Evolutionary conservation across 2,113 vertebrate species (phyloP).

Genomic region (Cyanoramphus novaezelandiae): DNA sequence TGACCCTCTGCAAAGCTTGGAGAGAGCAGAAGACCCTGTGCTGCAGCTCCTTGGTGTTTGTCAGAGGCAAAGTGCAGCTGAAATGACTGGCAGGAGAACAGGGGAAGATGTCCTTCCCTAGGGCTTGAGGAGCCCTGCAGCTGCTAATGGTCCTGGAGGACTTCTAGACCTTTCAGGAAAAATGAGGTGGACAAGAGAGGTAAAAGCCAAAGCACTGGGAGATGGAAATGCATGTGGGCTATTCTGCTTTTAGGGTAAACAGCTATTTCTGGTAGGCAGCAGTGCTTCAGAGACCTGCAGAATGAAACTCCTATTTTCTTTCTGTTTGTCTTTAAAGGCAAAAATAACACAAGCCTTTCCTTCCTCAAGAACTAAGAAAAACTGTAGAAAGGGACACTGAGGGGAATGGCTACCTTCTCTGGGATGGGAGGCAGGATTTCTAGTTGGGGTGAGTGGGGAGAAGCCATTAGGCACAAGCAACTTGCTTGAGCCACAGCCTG

Average conservation of each 20-base stretch:
- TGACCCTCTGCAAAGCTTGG: background rate
- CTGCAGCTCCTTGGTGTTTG: background rate
- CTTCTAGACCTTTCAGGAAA: background rate
- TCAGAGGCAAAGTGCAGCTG: background rate
- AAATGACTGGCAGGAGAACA: background rate
- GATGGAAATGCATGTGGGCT: background rate
- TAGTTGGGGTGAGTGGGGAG: background rate
- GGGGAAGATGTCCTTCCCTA: background rate
- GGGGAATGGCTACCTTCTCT: background rate
- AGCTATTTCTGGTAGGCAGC: background rate
- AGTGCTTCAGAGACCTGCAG: background rate
- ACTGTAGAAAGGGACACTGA: background rate
- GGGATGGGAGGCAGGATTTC: background rate
- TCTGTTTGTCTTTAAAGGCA: background rate
- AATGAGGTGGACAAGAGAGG: background rate
- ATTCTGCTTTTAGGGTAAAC: background rate
- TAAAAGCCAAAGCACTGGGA: background rate
- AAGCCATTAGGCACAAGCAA: accelerated
- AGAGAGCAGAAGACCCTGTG: background rate
- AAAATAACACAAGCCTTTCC: background rate
- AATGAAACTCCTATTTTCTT: background rate
- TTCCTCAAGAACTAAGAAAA: background rate
- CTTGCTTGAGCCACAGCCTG: accelerated
- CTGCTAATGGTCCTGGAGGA: background rate
- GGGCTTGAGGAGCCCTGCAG: background rate